phyloP scores from a whole-genome alignment of 2,113 vertebrate species.

The Triplophysa siluroides region DNA sequence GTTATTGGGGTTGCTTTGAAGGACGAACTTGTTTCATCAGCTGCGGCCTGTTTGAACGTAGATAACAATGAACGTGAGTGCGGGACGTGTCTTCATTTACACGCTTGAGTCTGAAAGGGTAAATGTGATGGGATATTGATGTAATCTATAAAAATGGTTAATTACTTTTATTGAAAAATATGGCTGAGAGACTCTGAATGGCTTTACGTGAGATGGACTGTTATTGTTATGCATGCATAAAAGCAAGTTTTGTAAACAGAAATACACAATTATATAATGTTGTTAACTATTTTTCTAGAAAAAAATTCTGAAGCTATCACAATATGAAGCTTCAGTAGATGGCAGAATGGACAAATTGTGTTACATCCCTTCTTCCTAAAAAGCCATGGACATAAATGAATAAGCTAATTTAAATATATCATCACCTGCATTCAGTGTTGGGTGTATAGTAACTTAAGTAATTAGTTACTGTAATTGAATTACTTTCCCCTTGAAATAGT shows the following conservation, averaged over 20 bases:
- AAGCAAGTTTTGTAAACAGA: background rate
- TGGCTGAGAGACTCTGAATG: background rate
- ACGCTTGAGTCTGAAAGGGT: background rate
- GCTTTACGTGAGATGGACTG: background rate
- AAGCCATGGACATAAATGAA: too few relatives aligned
- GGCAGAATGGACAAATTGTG: too few relatives aligned
- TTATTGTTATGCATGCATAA: background rate
- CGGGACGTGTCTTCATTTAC: conserved; percentile 8
- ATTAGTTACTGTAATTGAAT: too few relatives aligned
- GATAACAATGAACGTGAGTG: conserved; percentile 21
- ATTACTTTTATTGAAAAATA: conserved; percentile 3
- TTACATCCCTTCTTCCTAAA: too few relatives aligned
- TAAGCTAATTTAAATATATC: too few relatives aligned
- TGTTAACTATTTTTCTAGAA: background rate
- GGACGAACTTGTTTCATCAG: conserved; percentile 22
- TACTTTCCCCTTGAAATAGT: too few relatives aligned
- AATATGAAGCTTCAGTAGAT: too few relatives aligned
- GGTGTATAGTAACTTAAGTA: too few relatives aligned
- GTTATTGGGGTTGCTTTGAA: conserved; percentile 22
- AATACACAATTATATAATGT: background rate
- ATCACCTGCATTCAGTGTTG: too few relatives aligned
- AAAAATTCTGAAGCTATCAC: too few relatives aligned
- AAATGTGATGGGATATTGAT: conserved; percentile 15
- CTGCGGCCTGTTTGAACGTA: conserved; percentile 36
- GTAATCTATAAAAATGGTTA: conserved; percentile 15